phyloP scores from a whole-genome alignment of 2,797 vertebrate genomes.

The Trichosurus vulpecula region DNA sequence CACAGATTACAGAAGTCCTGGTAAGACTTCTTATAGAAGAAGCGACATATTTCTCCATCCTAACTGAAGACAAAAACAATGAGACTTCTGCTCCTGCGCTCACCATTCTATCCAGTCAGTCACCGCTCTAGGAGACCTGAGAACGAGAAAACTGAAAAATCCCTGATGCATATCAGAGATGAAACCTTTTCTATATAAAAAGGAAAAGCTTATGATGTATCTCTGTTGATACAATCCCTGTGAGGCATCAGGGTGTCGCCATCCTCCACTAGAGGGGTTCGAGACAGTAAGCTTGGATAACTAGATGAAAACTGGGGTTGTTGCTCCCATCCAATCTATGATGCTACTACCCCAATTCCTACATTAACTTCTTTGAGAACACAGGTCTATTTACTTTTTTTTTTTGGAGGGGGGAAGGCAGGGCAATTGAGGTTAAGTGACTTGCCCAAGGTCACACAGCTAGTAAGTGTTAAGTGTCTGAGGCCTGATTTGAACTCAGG shows the following conservation, averaged over 20 bases:
- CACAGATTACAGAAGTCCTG: not conserved
- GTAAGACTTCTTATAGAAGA: not conserved
- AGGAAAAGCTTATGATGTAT: not conserved
- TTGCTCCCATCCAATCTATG: not conserved
- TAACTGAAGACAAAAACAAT: not conserved
- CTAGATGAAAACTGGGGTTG: not conserved
- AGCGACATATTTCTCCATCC: not conserved
- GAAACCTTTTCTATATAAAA: not conserved
- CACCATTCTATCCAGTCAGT: not conserved
- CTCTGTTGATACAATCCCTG: not conserved
- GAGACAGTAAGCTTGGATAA: not conserved
- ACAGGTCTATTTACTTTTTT: too few relatives aligned
- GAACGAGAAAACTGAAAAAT: not conserved
- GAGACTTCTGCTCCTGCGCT: not conserved
- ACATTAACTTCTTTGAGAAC: not conserved
- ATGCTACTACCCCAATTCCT: not conserved
- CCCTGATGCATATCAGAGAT: not conserved
- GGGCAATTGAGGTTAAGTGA: too few relatives aligned
- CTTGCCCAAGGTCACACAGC: too few relatives aligned
- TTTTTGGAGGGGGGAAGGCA: too few relatives aligned
- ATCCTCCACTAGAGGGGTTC: not conserved
- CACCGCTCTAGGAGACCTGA: not conserved
- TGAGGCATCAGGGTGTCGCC: not conserved
- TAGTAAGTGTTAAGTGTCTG: too few relatives aligned
- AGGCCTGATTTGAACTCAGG: too few relatives aligned